Evolutionary conservation across 2,113 vertebrate genomes (phyloP).

Genomic region (Phylloscopus whistleri): DNA sequence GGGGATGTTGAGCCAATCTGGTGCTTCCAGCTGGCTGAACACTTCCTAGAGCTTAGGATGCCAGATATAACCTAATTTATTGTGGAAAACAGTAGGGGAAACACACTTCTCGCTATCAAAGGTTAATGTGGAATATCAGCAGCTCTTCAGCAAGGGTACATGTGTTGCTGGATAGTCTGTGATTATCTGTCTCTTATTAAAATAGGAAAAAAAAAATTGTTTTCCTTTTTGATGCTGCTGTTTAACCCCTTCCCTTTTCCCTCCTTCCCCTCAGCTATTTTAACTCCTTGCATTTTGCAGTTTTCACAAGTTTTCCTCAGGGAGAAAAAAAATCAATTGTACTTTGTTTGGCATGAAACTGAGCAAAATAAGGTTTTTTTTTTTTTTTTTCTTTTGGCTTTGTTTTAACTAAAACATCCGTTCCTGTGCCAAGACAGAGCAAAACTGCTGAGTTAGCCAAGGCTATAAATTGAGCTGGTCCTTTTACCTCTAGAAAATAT

Average conservation of each 20-base stretch:
- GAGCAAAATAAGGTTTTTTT: neutral
- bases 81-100: slow-evolving; percentile 4
- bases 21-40: slow-evolving; percentile 40
- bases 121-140: slow-evolving; percentile 29
- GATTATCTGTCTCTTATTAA: neutral
- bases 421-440: slow-evolving; percentile 40
- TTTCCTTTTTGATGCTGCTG: neutral
- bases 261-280: neutral
- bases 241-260: neutral
- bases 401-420: slow-evolving; percentile 32
- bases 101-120: neutral
- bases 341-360: slow-evolving; percentile 11
- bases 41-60: slow-evolving; percentile 1
- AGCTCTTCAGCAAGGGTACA: slow-evolving; percentile 15
- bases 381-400: neutral
- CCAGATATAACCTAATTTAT: slow-evolving; percentile 46
- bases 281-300: neutral
- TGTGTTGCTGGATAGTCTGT: neutral
- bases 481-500: slow-evolving; percentile 66
- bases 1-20: slow-evolving; percentile 7
- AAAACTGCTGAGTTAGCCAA: slow-evolving; percentile 63
- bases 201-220: neutral
- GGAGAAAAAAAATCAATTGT: neutral
- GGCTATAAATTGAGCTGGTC: slow-evolving; percentile 53
- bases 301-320: neutral